Evolutionary conservation across 2,888 invertebrate genomes (phyloP).

Genomic region (Arctia plantaginis): DNA sequence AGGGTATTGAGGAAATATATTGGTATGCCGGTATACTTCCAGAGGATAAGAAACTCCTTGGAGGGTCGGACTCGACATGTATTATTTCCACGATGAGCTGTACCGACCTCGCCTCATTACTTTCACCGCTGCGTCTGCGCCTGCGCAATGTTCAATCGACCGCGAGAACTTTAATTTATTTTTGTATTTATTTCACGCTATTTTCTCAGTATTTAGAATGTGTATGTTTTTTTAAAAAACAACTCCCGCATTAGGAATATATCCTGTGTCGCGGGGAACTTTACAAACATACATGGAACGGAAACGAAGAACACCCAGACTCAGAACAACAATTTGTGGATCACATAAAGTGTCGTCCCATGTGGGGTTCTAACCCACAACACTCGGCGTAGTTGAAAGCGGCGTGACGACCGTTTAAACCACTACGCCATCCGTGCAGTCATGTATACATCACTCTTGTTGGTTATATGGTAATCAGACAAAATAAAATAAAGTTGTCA

Average conservation of each 20-base stretch:
- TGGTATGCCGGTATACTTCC: background rate
- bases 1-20: background rate
- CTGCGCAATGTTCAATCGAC: constrained; percentile 41
- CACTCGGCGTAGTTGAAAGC: too few relatives aligned
- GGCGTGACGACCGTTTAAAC: too few relatives aligned
- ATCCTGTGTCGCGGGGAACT: too few relatives aligned
- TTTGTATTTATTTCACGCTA: background rate
- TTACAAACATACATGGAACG: too few relatives aligned
- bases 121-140: constrained; percentile 44
- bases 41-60: background rate
- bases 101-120: constrained; percentile 41
- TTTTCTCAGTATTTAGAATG: background rate
- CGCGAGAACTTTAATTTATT: constrained; percentile 24
- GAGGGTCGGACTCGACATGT: background rate
- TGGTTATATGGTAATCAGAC: background rate
- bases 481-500: background rate
- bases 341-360: too few relatives aligned
- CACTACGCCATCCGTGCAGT: too few relatives aligned
- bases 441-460: background rate
- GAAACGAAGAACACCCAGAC: too few relatives aligned
- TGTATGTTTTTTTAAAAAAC: too few relatives aligned
- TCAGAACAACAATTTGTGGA: too few relatives aligned
- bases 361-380: too few relatives aligned
- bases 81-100: background rate
- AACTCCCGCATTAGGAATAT: too few relatives aligned